Conservation (phyloP, 2,888 invertebrate genomes). For the Hipparchia semele region DNA sequence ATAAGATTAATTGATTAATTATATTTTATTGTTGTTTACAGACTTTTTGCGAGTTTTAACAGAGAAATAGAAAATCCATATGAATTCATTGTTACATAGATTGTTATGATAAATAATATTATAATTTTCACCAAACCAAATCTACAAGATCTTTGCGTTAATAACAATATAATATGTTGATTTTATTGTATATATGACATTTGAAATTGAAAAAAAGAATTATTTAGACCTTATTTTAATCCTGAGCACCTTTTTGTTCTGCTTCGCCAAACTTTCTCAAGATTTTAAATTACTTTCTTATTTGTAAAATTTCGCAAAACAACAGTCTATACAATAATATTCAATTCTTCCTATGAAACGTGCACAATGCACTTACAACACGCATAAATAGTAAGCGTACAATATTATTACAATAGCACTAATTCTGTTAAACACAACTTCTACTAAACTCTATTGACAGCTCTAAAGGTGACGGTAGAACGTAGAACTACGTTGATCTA, state of each 20-base stretch:
- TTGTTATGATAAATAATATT: too few species aligned
- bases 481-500: too few species aligned
- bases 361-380: background rate
- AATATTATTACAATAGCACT: background rate
- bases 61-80: background rate
- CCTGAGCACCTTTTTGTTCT: too few species aligned
- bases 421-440: background rate
- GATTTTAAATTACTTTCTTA: background rate
- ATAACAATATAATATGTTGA: too few species aligned
- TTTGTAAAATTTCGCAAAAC: background rate
- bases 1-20: background rate
- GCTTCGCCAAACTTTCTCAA: background rate
- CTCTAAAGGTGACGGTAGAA: too few species aligned
- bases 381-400: background rate
- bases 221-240: too few species aligned
- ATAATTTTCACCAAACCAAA: too few species aligned
- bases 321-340: conserved; percentile 1
- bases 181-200: too few species aligned
- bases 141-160: too few species aligned
- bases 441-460: too few species aligned
- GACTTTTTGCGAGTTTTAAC: background rate
- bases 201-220: too few species aligned
- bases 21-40: background rate
- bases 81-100: background rate
- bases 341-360: background rate